Conservation (phyloP, 2,888 invertebrate genomes). For the Epistrophella euchroma region DNA sequence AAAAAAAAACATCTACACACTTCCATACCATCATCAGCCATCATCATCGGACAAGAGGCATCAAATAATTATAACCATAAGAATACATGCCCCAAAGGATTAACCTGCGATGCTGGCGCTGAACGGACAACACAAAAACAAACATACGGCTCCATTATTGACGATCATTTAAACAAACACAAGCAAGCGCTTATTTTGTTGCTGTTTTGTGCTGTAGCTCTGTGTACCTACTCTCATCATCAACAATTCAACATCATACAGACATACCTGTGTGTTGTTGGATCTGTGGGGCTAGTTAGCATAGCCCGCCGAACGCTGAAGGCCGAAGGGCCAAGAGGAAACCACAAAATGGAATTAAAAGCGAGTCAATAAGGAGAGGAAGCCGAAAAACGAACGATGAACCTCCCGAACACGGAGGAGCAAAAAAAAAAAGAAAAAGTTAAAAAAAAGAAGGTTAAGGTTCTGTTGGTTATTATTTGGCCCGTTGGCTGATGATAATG, state of each 20-base stretch:
- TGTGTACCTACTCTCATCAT: too few relatives aligned
- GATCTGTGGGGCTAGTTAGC: conserved; percentile 40
- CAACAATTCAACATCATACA: too few relatives aligned
- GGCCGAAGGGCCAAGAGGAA: conserved; percentile 52
- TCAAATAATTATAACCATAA: conserved; percentile 74
- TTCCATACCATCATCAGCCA: conserved; percentile 44
- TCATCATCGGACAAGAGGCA: conserved; percentile 66
- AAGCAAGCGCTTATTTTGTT: conserved; percentile 51
- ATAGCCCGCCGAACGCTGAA: conserved; percentile 18
- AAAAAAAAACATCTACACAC: conserved; percentile 13
- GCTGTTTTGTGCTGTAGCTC: background rate
- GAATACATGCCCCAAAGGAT: conserved; percentile 71
- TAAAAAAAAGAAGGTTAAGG: conserved; percentile 31
- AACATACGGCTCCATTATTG: conserved; percentile 74
- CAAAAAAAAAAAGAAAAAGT: background rate
- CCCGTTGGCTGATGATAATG: conserved; percentile 33
- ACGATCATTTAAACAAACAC: conserved; percentile 75
- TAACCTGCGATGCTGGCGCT: conserved; percentile 69
- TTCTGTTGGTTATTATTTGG: conserved; percentile 42
- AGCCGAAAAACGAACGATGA: conserved; percentile 26
- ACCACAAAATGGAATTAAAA: conserved; percentile 72
- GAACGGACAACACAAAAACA: conserved; percentile 60
- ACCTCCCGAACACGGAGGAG: background rate
- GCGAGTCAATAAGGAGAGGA: conserved; percentile 64
- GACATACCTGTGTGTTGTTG: conserved; percentile 24